phyloP scores from a whole-genome alignment of 2,113 vertebrate species.

The Phylloscopus trochiloides region DNA sequence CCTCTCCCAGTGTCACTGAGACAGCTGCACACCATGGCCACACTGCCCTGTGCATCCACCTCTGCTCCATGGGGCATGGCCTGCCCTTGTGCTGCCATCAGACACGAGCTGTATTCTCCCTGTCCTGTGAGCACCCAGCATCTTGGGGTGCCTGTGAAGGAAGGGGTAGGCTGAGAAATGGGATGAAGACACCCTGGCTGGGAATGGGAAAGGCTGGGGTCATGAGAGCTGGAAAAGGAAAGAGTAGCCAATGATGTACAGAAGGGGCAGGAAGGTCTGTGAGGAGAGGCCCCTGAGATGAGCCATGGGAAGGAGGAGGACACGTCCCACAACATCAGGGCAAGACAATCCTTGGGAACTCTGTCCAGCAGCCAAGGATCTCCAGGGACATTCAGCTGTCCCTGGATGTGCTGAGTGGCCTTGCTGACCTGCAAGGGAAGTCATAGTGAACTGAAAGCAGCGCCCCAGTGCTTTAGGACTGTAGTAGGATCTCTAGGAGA shows the following conservation, averaged over 20 bases:
- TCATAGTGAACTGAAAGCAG: background rate
- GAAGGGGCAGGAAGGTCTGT: background rate
- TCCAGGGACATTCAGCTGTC: background rate
- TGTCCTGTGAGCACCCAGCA: background rate
- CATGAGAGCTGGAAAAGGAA: background rate
- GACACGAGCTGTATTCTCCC: background rate
- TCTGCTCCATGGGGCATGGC: fast-evolving
- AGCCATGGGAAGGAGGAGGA: background rate
- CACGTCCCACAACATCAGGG: background rate
- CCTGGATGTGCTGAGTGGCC: background rate
- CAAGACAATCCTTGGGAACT: background rate
- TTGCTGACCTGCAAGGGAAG: background rate
- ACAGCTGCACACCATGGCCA: fast-evolving
- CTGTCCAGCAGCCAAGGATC: background rate
- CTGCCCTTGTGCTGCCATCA: background rate
- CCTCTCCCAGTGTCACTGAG: background rate
- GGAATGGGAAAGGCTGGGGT: background rate
- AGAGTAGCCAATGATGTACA: background rate
- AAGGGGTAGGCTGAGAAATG: background rate
- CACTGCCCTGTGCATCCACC: fast-evolving
- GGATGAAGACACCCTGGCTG: fast-evolving
- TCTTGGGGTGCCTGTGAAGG: background rate
- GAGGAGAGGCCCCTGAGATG: background rate
- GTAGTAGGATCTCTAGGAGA: background rate
- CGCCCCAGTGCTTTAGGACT: background rate